These are phyloP conservation scores for Ceratothoa steindachneri DNA, from an alignment of 2,888 invertebrate species.

Conservation along the genomic window DNA sequence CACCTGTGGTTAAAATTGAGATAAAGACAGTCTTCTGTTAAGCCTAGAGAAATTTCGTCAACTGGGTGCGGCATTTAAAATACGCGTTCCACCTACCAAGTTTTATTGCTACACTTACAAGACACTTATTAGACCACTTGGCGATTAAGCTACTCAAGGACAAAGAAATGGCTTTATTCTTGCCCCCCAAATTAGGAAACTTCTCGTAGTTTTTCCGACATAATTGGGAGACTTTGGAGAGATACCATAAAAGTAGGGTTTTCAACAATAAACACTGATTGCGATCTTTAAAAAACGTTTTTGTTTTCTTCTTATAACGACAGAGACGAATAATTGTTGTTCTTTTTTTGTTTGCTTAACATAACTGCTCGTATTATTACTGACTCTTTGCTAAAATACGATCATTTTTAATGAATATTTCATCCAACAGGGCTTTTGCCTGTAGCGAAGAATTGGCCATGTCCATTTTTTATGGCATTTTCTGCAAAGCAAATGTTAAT, in stretches of 20 bases:
- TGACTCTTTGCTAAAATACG: too few relatives aligned
- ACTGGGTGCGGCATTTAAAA: neutral
- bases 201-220: neutral
- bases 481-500: too few relatives aligned
- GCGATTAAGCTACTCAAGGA: neutral
- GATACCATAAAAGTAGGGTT: neutral
- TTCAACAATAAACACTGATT: too few relatives aligned
- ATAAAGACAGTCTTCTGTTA: neutral
- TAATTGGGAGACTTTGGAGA: neutral
- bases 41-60: neutral
- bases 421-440: too few relatives aligned
- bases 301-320: too few relatives aligned
- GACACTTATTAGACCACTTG: neutral
- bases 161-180: neutral
- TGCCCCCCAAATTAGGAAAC: neutral
- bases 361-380: too few relatives aligned
- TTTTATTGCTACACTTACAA: neutral
- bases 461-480: too few relatives aligned
- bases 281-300: too few relatives aligned
- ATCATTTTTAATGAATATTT: too few relatives aligned
- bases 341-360: neutral
- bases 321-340: neutral
- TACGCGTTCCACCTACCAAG: neutral
- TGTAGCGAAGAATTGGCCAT: too few relatives aligned
- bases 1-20: neutral